Conservation (phyloP, 2,888 invertebrate genomes). For the Apamea monoglypha region DNA sequence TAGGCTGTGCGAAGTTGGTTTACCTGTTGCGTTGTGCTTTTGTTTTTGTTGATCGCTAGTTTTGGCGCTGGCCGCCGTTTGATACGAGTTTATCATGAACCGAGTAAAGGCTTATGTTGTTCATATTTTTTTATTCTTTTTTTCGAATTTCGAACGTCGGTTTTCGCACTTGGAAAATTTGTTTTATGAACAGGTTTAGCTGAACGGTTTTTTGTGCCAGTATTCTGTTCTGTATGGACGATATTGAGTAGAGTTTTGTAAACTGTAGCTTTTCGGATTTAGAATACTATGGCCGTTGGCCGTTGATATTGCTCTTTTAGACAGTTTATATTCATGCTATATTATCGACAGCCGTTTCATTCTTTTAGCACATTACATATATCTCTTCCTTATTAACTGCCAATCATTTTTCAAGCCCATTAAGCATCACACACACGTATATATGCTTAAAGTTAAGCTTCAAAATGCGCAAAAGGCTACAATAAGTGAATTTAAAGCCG, state of each 20-base stretch:
- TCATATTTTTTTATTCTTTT: conserved; percentile 61
- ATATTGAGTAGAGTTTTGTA: conserved; percentile 28
- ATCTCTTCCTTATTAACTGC: not conserved
- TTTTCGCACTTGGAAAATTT: conserved; percentile 62
- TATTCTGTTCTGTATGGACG: conserved; percentile 26
- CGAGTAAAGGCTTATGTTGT: conserved; percentile 64
- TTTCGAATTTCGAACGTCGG: conserved; percentile 62
- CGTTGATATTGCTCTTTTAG: not conserved
- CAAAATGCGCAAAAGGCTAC: conserved; percentile 27
- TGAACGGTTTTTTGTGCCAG: conserved; percentile 38
- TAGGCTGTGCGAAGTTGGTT: conserved; percentile 64
- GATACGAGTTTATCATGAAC: conserved; percentile 76
- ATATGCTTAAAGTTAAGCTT: not conserved
- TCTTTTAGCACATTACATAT: not conserved
- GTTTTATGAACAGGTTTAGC: conserved; percentile 65
- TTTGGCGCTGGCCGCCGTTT: conserved; percentile 75
- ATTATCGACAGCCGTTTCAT: not conserved
- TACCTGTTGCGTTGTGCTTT: conserved; percentile 83
- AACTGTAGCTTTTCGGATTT: conserved; percentile 38
- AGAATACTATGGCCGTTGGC: not conserved
- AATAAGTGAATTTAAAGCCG: conserved; percentile 49
- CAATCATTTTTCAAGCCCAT: not conserved
- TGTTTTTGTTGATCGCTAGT: conserved; percentile 86
- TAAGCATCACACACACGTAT: not conserved
- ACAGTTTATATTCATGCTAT: not conserved